Percentiles rank a stretch among this genome's conserved stretches.
Conservation (phyloP, 2,113 vertebrate species). For the Mesembrinibis cayennensis region DNA sequence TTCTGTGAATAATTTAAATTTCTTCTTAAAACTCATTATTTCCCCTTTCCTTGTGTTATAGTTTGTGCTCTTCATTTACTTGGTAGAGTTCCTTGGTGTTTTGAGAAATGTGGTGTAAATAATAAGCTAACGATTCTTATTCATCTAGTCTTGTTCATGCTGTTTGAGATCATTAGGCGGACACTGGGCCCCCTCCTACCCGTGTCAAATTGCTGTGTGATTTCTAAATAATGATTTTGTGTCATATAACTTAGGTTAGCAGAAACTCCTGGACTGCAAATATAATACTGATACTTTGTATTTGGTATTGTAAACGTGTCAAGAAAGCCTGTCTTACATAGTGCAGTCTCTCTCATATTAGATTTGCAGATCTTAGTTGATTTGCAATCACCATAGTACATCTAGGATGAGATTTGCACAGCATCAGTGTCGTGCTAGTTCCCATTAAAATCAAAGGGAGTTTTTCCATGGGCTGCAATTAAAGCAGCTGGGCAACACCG, state of each 20-base stretch:
- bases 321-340: not conserved
- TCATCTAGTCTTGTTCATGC: conserved; percentile 8
- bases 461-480: not conserved
- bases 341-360: not conserved
- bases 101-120: conserved; percentile 42
- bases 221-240: conserved; percentile 57
- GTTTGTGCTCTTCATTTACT: not conserved
- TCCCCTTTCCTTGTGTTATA: not conserved
- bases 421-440: not conserved
- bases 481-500: not conserved
- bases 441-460: conserved; percentile 2
- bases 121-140: conserved; percentile 8
- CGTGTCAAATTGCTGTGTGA: not conserved
- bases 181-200: not conserved
- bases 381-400: not conserved
- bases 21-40: not conserved
- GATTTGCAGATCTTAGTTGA: not conserved
- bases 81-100: not conserved
- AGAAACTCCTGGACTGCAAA: not conserved
- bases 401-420: not conserved
- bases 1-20: not conserved
- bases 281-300: not conserved
- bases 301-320: not conserved
- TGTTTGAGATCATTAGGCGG: conserved; percentile 11
- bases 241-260: not conserved